Evolutionary conservation across 2,113 vertebrate genomes (phyloP).

Genomic region (Poeciliopsis occidentalis): DNA sequence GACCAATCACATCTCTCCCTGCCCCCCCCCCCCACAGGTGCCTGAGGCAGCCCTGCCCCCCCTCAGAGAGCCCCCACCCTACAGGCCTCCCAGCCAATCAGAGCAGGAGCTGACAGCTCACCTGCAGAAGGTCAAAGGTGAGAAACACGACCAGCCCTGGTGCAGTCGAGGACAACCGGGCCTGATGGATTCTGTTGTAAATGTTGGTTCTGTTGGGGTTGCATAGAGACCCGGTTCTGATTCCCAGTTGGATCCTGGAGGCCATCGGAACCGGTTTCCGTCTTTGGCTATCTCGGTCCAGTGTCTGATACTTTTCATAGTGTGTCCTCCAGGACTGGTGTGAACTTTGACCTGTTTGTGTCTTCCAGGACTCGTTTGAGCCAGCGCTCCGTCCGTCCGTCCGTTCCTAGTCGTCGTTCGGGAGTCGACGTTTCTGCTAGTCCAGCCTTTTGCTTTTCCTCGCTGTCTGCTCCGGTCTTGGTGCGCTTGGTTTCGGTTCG

Average conservation of each 20-base stretch:
- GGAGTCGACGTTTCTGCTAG: neutral
- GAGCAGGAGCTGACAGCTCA: slow-evolving; percentile 53
- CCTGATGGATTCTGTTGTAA: neutral
- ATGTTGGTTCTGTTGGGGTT: too few species aligned
- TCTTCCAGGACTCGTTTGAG: slow-evolving; percentile 66
- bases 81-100: slow-evolving; percentile 74
- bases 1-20: neutral
- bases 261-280: too few species aligned
- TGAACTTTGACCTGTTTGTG: slow-evolving; percentile 38
- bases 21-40: slow-evolving; percentile 39
- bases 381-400: slow-evolving; percentile 26
- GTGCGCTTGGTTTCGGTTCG: slow-evolving; percentile 34
- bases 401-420: slow-evolving; percentile 8
- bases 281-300: too few species aligned
- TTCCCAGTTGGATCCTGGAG: too few species aligned
- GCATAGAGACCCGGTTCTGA: too few species aligned
- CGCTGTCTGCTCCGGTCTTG: slow-evolving; percentile 19
- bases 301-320: too few species aligned
- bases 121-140: slow-evolving; percentile 72
- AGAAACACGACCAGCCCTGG: slow-evolving; percentile 34
- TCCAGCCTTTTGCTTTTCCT: neutral
- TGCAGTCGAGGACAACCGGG: too few species aligned
- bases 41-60: slow-evolving; percentile 76
- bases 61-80: slow-evolving; percentile 89
- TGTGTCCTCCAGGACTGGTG: too few species aligned